Conservation (phyloP, 2,888 invertebrate species). For the Congeria kusceri region DNA sequence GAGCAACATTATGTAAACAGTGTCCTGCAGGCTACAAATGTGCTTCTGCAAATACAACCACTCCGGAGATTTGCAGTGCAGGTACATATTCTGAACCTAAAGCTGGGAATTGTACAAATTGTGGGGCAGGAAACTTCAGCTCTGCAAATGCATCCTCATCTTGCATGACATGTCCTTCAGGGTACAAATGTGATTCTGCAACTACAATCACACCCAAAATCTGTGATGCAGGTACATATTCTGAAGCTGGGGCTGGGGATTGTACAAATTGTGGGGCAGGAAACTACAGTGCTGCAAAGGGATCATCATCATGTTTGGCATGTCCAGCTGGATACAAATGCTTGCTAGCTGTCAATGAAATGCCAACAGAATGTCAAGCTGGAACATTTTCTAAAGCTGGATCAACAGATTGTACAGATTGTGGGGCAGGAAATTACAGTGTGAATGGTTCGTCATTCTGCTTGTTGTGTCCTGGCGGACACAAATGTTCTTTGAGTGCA, state of each 20-base stretch:
- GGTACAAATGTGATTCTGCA: slow-evolving; percentile 52
- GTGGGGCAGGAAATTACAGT: slow-evolving; percentile 56
- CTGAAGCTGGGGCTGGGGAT: slow-evolving; percentile 45
- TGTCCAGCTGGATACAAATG: slow-evolving; percentile 61
- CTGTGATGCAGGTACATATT: slow-evolving; percentile 64
- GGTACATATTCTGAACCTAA: slow-evolving; percentile 65
- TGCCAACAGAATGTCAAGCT: slow-evolving; percentile 57
- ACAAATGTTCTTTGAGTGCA: slow-evolving; percentile 52
- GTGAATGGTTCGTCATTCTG: slow-evolving; percentile 48
- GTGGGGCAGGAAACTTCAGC: slow-evolving; percentile 57
- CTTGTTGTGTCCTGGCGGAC: slow-evolving; percentile 52
- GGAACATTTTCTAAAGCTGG: slow-evolving; percentile 66
- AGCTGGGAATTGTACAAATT: slow-evolving; percentile 56
- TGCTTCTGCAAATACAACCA: slow-evolving; percentile 16
- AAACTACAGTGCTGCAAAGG: slow-evolving; percentile 50
- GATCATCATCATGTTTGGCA: slow-evolving; percentile 29
- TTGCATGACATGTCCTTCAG: slow-evolving; percentile 65
- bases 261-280: slow-evolving; percentile 65
- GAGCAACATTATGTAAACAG: background rate
- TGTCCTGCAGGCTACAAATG: slow-evolving; percentile 71
- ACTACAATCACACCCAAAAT: background rate
- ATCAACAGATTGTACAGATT: slow-evolving; percentile 50
- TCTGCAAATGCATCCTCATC: slow-evolving; percentile 41
- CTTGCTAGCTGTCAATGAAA: slow-evolving; percentile 22
- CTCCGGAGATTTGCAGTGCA: slow-evolving; percentile 35